Evolutionary conservation across 1,140 invertebrate genomes (phyloP), one percentile per base, ranked within the genome.

Genomic region (Panagrolaimus sp.): DNA sequence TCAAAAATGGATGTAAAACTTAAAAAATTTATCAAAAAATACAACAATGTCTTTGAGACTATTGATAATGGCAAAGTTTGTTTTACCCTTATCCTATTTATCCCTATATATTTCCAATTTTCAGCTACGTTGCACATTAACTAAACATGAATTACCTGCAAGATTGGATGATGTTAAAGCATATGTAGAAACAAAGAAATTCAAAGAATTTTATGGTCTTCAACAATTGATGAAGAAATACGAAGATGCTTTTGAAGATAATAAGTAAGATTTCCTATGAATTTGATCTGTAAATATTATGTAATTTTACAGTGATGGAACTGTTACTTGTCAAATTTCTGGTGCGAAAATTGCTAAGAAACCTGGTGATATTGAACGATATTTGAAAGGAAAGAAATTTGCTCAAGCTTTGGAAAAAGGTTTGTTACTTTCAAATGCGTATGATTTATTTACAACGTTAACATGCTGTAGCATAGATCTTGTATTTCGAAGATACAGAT

Each of bases 331-430:
- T 28, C 21, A 58, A 26, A 21, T 58, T 12, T 26, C 52, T 14
- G 28, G 28, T n/a, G 28, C 52, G 1, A 21, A 28, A 10, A 58
- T 58, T 14, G 52, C 52, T 26, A 58, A 58, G 17, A 58, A 21
- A 28, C 52, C 52, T 21, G 28, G 21, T 4, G 21, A 21, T 58
- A 58, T 58, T 17, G 52, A 58, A 28, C 21, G 28, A 26, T 58
- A 58, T 58, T 21, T 58, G 21, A 58, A 58, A 28, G 52, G 52
- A 21, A 58, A 58, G 52, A 58, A 58, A 14, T 58, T 58, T 58
- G 12, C 28, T 21, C 21, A 26, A 21, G 52, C 52, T 58, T 28
- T 58, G 21, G 21, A 58, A 21, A 58, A 58, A 58, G 52, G 52
- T 58, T n/a, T 21, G 15, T 58, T 58, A n/a, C 17, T 2, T 1